These are phyloP conservation scores for silkworm (Bombyx mori) DNA, from an alignment of 1,140 invertebrate species.

Conservation along the genomic window DNA sequence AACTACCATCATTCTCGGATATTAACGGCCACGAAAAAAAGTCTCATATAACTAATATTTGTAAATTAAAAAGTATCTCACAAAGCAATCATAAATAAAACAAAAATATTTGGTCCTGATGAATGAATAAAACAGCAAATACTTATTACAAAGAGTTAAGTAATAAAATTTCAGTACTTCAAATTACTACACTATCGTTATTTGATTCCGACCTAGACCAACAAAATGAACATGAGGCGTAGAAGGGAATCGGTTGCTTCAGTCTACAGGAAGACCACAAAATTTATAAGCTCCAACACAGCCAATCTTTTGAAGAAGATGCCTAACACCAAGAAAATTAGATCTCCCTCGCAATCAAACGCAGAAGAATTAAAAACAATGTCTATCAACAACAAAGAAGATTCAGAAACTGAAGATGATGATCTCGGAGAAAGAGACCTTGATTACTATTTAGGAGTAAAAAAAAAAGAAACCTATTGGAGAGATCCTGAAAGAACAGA, in stretches of 20 bases:
- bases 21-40: no score
- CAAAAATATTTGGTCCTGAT: no score
- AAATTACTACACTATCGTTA: no score
- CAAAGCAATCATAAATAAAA: no score
- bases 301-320: constrained; percentile 45
- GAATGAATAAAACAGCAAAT: no score
- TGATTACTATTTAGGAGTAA: constrained; percentile 53
- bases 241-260: constrained; percentile 55
- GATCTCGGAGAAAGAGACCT: constrained; percentile 48
- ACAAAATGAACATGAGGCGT: constrained; percentile 39
- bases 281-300: constrained; percentile 48
- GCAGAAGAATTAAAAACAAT: constrained; percentile 23
- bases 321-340: constrained; percentile 43
- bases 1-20: constrained; percentile 21
- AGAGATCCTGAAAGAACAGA: constrained; percentile 51
- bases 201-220: constrained; percentile 3
- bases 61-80: no score
- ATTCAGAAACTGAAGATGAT: constrained; percentile 25
- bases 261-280: constrained; percentile 56
- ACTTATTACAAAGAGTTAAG: not conserved
- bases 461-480: constrained; percentile 52
- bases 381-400: constrained; percentile 14
- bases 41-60: no score
- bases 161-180: no score
- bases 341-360: constrained; percentile 33